Evolutionary conservation across 2,113 vertebrate species (phyloP), one percentile per base, ranked within the genome.

Genomic region (Varanus komodoensis): DNA sequence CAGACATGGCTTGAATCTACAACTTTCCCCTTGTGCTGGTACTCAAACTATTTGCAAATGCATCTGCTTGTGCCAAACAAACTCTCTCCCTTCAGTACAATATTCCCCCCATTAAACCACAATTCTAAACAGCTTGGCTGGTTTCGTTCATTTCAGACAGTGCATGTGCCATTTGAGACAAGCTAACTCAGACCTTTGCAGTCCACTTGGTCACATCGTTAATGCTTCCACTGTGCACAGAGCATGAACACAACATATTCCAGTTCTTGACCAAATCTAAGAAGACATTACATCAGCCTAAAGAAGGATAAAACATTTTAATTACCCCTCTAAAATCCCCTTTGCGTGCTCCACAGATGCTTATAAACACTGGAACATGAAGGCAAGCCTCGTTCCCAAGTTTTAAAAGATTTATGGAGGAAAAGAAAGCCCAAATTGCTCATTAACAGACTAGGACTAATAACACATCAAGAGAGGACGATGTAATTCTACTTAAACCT

Each of bases 401-500:
- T 81, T 90, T 87, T 86, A 71, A 92, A 83, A 86, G 75, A 80
- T 69, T 21, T 80, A 86, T 94, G 87, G 78, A 89, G 91, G 81
- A n/a, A 87, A 92, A 88, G 79, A 93, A 86, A 91, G 38, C 80
- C 91, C 4, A 88, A 90, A 83, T 87, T 91, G 73, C 93, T 95
- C 94, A 95, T 94, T 95, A 97, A 95, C 94, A 93, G 88, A 91
- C 95, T 77, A 93, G 80, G 92, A 89, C 94, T 94, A 97, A 97
- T 89, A 94, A 94, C 82, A 90, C 94, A 67, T 93, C 91, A 61
- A 93, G 95, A 96, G 88, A 94, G 97, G 92, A 86, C 87, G 88
- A 94, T 87, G 82, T 92, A 91, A 94, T 52, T 86, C 88, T 92
- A 92, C 95, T 97, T 94, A 96, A 94, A 94, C 17, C 91, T 95